Evolutionary conservation across 53 echinoderm and acorn worm genomes (phyloP).

Genomic region (Apostichopus leukothele): DNA sequence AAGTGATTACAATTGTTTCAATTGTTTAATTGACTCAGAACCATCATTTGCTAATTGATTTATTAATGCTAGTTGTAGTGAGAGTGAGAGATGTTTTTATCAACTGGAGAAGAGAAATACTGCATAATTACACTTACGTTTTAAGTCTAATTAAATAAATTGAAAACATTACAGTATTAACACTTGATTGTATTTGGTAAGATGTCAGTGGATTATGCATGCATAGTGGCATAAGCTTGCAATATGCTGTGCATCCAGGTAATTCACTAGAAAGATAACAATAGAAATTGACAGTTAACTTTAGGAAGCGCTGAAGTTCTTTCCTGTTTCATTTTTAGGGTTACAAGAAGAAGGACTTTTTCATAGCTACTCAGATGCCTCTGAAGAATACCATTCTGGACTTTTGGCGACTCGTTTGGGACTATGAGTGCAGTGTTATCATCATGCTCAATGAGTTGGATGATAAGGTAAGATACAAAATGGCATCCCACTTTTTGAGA

Average conservation of each 20-base stretch:
- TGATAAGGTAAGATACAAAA: background rate
- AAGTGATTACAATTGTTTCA: background rate
- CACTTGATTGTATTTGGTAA: no score
- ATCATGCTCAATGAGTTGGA: slow-evolving; percentile 21
- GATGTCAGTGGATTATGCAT: no score
- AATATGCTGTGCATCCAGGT: no score
- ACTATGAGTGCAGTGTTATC: slow-evolving; percentile 10
- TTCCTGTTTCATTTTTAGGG: background rate
- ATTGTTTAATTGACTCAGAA: no score
- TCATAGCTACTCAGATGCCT: slow-evolving; percentile 30
- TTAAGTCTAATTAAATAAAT: no score
- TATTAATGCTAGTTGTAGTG: background rate
- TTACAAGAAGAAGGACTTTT: background rate
- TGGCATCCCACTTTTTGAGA: background rate
- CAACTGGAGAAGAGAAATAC: background rate
- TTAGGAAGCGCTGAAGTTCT: no score
- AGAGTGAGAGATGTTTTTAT: background rate
- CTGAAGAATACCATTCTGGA: slow-evolving; percentile 19
- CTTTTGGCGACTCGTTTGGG: slow-evolving; percentile 25
- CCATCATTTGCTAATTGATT: background rate
- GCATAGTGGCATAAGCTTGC: no score
- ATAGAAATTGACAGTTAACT: no score
- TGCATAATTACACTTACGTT: background rate
- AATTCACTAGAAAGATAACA: no score
- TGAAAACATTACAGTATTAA: no score